Evolutionary conservation across 1,140 invertebrate genomes (phyloP).

Genomic region (Battus philenor): DNA sequence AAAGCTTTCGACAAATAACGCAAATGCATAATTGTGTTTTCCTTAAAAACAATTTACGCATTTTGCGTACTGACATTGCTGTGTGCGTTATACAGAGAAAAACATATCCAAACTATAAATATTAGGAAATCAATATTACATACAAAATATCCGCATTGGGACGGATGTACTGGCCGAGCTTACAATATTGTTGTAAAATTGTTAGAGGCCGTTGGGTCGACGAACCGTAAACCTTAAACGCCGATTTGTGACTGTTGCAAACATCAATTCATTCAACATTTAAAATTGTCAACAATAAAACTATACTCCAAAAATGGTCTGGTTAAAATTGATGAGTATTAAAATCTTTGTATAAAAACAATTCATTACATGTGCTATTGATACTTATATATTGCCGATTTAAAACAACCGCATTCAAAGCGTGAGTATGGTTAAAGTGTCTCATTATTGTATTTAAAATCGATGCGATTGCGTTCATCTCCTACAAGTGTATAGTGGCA

Average conservation of each 20-base stretch:
- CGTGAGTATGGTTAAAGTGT: slow-evolving; percentile 2
- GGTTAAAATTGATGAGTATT: slow-evolving; percentile 57
- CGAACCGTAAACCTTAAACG: not conserved
- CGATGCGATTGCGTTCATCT: not conserved
- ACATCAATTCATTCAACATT: slow-evolving; percentile 3
- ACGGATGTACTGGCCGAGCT: slow-evolving; percentile 58
- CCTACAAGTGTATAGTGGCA: slow-evolving; percentile 5
- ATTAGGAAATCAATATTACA: slow-evolving; percentile 24
- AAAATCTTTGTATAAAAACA: slow-evolving; percentile 58
- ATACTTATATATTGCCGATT: slow-evolving; percentile 19
- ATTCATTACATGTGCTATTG: slow-evolving; percentile 35
- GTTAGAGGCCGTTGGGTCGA: slow-evolving; percentile 30
- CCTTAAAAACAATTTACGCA: slow-evolving; percentile 3
- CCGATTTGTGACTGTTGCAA: not conserved
- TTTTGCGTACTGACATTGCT: slow-evolving; percentile 1
- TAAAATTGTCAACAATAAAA: slow-evolving; percentile 13
- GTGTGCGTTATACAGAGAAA: slow-evolving; percentile 7
- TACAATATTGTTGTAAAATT: slow-evolving; percentile 56
- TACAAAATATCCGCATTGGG: slow-evolving; percentile 50
- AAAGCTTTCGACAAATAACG: slow-evolving; percentile 5
- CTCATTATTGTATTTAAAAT: not conserved
- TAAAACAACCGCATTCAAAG: not conserved
- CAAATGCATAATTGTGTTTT: slow-evolving; percentile 4
- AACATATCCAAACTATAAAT: slow-evolving; percentile 12
- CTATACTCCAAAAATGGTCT: slow-evolving; percentile 42